phyloP scores from a whole-genome alignment of 1,140 invertebrate species.

The Wiebesia pumilae region DNA sequence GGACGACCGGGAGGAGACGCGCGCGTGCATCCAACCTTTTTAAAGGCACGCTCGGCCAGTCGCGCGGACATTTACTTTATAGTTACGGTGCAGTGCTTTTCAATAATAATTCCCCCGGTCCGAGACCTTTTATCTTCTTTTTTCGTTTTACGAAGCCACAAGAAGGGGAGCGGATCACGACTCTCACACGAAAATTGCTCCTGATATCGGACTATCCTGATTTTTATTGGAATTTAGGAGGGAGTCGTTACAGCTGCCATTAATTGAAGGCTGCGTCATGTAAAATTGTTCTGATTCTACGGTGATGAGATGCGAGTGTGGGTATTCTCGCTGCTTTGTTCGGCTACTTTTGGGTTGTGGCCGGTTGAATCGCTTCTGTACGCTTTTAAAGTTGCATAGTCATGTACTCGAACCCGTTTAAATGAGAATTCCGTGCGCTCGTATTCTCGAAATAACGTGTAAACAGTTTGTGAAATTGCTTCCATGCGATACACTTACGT shows the following conservation, averaged over 20 bases:
- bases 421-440: background rate
- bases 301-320: too few species aligned
- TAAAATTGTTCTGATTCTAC: background rate
- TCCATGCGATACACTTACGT: too few species aligned
- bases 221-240: background rate
- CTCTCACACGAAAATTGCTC: background rate
- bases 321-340: background rate
- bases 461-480: background rate
- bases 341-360: background rate
- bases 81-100: slow-evolving; percentile 50
- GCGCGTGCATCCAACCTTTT: slow-evolving; percentile 52
- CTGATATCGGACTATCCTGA: background rate
- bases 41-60: slow-evolving; percentile 58
- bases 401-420: background rate
- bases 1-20: background rate
- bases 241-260: background rate
- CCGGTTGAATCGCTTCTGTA: too few species aligned
- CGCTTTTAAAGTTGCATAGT: too few species aligned
- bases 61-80: slow-evolving; percentile 58
- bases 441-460: background rate
- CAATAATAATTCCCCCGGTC: slow-evolving; percentile 19
- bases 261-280: background rate
- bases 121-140: background rate
- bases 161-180: background rate
- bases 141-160: background rate